Evolutionary conservation across 2,797 vertebrate genomes (phyloP).

Genomic region (Leucoraja ocellata): DNA sequence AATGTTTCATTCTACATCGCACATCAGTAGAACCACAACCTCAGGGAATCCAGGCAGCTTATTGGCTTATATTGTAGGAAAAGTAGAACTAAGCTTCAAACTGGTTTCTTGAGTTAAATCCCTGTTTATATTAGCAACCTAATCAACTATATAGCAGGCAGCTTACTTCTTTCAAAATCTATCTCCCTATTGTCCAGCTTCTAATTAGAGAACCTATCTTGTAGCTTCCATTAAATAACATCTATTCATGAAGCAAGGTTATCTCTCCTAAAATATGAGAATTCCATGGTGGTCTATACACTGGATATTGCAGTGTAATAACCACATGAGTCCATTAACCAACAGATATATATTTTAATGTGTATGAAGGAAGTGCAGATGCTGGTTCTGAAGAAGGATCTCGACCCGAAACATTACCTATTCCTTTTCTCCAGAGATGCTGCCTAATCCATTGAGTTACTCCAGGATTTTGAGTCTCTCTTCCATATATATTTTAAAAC

Average conservation of each 20-base stretch:
- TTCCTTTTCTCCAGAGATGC: too few relatives aligned
- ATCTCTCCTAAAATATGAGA: not conserved
- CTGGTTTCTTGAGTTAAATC: not conserved
- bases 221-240: slow-evolving; percentile 32
- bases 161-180: not conserved
- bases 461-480: too few relatives aligned
- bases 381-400: too few relatives aligned
- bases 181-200: not conserved
- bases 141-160: not conserved
- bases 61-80: not conserved
- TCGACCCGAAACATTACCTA: too few relatives aligned
- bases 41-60: not conserved
- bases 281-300: not conserved
- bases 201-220: slow-evolving; percentile 31
- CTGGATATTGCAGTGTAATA: not conserved
- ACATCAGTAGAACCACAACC: not conserved
- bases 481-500: not conserved
- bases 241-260: slow-evolving; percentile 16
- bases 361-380: too few relatives aligned
- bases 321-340: not conserved
- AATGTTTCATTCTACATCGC: not conserved
- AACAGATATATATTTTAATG: not conserved
- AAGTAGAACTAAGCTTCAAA: not conserved
- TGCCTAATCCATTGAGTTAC: too few relatives aligned
- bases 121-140: not conserved